phyloP scores from a whole-genome alignment of 2,888 invertebrate genomes.

The Eulithis testata region DNA sequence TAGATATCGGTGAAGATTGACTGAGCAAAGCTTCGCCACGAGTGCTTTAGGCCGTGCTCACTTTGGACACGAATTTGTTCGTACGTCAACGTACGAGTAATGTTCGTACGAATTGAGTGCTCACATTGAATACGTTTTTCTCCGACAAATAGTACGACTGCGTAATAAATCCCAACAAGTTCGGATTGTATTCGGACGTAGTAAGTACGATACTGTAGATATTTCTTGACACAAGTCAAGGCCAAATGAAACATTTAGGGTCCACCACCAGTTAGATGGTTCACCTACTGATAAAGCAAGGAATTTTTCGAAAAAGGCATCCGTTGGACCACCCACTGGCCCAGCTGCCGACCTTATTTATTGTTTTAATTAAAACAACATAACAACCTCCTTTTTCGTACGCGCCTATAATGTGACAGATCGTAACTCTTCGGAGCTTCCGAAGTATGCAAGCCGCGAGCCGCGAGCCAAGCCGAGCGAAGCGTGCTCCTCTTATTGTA shows the following conservation, averaged over 20 bases:
- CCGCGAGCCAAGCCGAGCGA: conserved; percentile 5
- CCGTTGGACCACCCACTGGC: conserved; percentile 71
- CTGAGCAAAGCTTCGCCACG: too few species aligned
- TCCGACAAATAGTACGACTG: too few species aligned
- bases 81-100: too few species aligned
- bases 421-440: conserved; percentile 69
- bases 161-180: too few species aligned
- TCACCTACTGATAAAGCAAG: conserved; percentile 59
- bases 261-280: conserved; percentile 34
- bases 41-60: too few species aligned
- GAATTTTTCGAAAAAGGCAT: conserved; percentile 67
- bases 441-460: conserved; percentile 46
- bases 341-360: conserved; percentile 68
- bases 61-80: too few species aligned
- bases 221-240: not conserved
- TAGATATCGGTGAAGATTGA: too few species aligned
- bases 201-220: not conserved
- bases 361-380: conserved; percentile 82
- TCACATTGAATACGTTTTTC: too few species aligned
- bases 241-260: conserved; percentile 22
- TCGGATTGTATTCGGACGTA: too few species aligned
- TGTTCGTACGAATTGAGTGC: too few species aligned
- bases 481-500: too few species aligned
- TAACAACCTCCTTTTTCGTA: conserved; percentile 57
- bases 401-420: conserved; percentile 65